Percentiles rank a stretch among this genome's conserved stretches.
Evolutionary conservation across 2,113 vertebrate species (phyloP).

Genomic region (Tichodroma muraria): DNA sequence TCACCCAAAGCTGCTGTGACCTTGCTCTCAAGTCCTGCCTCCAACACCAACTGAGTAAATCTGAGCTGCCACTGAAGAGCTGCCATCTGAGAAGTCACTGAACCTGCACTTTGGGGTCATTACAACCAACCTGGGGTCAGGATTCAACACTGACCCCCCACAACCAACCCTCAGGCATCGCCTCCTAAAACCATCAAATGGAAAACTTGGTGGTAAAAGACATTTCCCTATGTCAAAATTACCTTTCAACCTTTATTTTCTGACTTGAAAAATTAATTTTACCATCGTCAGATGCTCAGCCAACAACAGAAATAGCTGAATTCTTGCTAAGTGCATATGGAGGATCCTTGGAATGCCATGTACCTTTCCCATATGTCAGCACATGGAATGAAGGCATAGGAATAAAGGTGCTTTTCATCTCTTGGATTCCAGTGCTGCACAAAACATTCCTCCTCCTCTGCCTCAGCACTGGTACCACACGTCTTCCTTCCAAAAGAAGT

Average conservation of each 20-base stretch:
- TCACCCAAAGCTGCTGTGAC: background rate
- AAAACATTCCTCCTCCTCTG: background rate
- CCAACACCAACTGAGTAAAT: background rate
- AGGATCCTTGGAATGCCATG: background rate
- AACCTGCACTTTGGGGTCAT: background rate
- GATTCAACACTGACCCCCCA: background rate
- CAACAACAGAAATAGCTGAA: background rate
- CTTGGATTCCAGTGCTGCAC: background rate
- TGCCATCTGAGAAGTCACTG: background rate
- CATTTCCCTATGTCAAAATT: background rate
- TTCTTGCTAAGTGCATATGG: background rate
- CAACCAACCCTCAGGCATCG: background rate
- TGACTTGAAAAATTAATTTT: background rate
- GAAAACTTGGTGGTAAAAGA: background rate
- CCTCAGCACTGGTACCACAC: background rate
- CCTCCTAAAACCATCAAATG: background rate
- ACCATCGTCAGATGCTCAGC: background rate
- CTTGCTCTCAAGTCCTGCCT: background rate
- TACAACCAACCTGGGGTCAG: background rate
- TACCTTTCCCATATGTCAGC: background rate
- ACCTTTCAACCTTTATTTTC: background rate
- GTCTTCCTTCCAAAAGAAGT: background rate
- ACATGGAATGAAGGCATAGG: background rate
- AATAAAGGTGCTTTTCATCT: background rate
- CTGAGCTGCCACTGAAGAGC: background rate